Base-by-base conservation (phyloP, 2,797 vertebrate species). In the Acipenser transmontanus region DNA sequence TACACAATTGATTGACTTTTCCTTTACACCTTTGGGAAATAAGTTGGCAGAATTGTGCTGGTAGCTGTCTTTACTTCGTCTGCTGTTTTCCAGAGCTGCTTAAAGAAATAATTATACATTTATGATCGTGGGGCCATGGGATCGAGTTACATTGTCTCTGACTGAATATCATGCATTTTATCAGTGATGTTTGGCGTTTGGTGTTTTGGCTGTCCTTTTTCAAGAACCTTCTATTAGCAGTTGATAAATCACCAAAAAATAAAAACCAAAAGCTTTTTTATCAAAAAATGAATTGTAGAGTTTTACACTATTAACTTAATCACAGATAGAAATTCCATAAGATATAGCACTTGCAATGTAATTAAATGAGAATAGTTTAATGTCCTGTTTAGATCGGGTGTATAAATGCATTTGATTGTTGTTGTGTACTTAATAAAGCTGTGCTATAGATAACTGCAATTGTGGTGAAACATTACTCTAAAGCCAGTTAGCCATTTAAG, bases 61-160 rank as follows among this genome's bases (percentile, higher is more conserved):
- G 56, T 61, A 66, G 66, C 69, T 57, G 63, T 54, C 66, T 70
- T 66, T 61, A 62, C 17, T 49, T 73, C 56, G 64, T 66, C 47
- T 14, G 61, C 57, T 65, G 50, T 49, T 48, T 59, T 59, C 61
- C 52, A 65, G 63, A 62, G 47, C 14, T 62, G 50, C 8, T 62
- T 8, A 68, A 57, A 63, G 50, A 63, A 68, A 68, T 59, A 57
- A 62, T 34, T 59, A 60, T 54, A 64, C 52, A 49, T 57, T 68
- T 63, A 47, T 68, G 67, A 63, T 63, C 47, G 62, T 64, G 17
- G 54, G 50, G 67, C 72, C 64, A 70, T 76, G 72, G 70, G 66
- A 73, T 77, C 76, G 69, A 74, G 69, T 73, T 75, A 71, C 70
- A 63, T 71, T 76, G 70, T 75, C 71, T 80, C 70, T 63, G 72